These are phyloP conservation scores for Mamestra configurata DNA, from an alignment of 1,140 invertebrate species.

Conservation along the genomic window DNA sequence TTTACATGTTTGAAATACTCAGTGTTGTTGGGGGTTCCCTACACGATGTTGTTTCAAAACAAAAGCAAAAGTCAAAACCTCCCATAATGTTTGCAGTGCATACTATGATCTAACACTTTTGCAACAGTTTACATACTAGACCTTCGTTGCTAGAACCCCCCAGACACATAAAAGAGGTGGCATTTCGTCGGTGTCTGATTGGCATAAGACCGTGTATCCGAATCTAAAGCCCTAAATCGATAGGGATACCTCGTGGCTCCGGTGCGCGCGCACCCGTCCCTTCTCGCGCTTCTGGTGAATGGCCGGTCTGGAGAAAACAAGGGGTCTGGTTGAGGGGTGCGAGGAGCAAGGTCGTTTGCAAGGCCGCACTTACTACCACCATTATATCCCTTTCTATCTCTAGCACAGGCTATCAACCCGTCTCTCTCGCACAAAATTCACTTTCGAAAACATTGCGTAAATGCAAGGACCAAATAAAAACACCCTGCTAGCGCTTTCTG, in stretches of 20 bases:
- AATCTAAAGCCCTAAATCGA: constrained; percentile 79
- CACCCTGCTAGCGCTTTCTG: constrained; percentile 52
- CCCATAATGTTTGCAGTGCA: too few species aligned
- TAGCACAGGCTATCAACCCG: constrained; percentile 37
- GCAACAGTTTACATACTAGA: neutral
- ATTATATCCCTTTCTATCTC: constrained; percentile 67
- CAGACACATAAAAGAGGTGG: constrained; percentile 56
- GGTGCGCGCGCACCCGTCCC: constrained; percentile 79
- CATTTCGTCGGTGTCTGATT: constrained; percentile 63
- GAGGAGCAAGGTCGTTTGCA: constrained; percentile 76
- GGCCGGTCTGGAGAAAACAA: constrained; percentile 68
- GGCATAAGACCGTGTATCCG: constrained; percentile 65
- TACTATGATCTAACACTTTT: too few species aligned
- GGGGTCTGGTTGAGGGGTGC: constrained; percentile 67
- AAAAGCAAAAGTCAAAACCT: neutral
- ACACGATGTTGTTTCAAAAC: neutral
- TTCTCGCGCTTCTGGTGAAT: constrained; percentile 78
- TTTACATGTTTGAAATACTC: constrained; percentile 1
- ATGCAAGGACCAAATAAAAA: constrained; percentile 70
- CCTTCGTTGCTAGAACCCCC: neutral
- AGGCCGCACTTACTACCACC: constrained; percentile 78
- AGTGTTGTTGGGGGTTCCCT: neutral
- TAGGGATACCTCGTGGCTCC: constrained; percentile 70
- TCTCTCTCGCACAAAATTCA: constrained; percentile 72
- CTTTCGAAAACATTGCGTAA: constrained; percentile 75